Base-by-base conservation (phyloP, 2,113 vertebrate genomes). In the Anser brachyrhynchus region DNA sequence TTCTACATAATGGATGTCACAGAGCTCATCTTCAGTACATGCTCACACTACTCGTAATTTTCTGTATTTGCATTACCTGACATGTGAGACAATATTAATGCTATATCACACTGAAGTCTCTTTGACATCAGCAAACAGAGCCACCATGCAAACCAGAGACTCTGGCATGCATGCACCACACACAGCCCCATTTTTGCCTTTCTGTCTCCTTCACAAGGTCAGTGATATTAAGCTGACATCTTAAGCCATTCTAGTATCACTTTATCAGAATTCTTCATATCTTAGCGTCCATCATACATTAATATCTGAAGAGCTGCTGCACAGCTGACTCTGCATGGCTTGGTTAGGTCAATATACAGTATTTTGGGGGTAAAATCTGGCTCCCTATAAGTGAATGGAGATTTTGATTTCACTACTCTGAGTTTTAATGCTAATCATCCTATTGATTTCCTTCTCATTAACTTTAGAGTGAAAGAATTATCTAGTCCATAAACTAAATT, bases 1-100 rank as follows among this genome's bases (percentile, higher is more conserved):
- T 91, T 77, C 87, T 77, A 57, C 84, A 93, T 93, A 96, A 95
- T 88, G 93, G 62, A 92, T 95, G 92, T 90, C 96, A 95, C 61
- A 79, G 86, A 91, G 83, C 93, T 94, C 95, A 94, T 94, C 95
- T 84, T 94, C 62, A 79, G 87, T 76, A 81, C 91, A 76, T 6
- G 94, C 93, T 95, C 87, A 87, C 35, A 69, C 57, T 37, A 26
- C 90, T 93, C 46, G 75, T 88, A 94, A 96, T 96, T 91, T 96
- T 73, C 94, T 93, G 43, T 97, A 95, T 97, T 95, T 96, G 94
- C 96, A 96, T 90, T 96, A 91, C 76, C 84, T 92, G 95, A 95
- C 87, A 92, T 89, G 84, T 54, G 90, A 95, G 88, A 85, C 76
- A 88, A 89, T 93, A 85, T 95, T 97, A 96, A 88, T 91, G 89